phyloP scores from a whole-genome alignment of 2,797 vertebrate genomes.

The Gadopsis bispinosus region DNA sequence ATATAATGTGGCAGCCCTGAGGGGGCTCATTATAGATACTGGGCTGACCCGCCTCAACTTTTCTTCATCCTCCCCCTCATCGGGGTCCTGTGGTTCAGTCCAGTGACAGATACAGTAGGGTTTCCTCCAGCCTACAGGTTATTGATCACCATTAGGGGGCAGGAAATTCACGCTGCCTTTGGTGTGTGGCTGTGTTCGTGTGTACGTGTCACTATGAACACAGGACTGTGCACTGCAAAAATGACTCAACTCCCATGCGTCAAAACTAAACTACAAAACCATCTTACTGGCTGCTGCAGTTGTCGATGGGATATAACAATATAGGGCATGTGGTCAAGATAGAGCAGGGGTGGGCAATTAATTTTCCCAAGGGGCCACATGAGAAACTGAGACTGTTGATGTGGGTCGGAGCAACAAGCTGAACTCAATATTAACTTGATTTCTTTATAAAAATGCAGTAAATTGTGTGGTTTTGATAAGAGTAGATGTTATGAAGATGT shows the following conservation, averaged over 20 bases:
- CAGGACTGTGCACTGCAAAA: slow-evolving; percentile 21
- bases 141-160: slow-evolving; percentile 66
- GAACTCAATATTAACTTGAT: too few relatives aligned
- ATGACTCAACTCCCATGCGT: slow-evolving; percentile 42
- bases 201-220: slow-evolving; percentile 21
- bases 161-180: slow-evolving; percentile 44
- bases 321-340: background rate
- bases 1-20: slow-evolving; percentile 70
- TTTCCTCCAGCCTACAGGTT: slow-evolving; percentile 53
- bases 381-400: too few relatives aligned
- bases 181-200: slow-evolving; percentile 19
- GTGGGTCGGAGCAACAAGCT: too few relatives aligned
- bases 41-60: slow-evolving; percentile 40
- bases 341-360: background rate
- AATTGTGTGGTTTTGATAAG: too few relatives aligned
- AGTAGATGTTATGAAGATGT: too few relatives aligned
- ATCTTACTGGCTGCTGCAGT: slow-evolving; percentile 5
- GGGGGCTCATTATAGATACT: slow-evolving; percentile 76
- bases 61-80: slow-evolving; percentile 47
- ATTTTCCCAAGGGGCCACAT: too few relatives aligned
- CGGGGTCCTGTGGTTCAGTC: slow-evolving; percentile 63
- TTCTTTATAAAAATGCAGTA: too few relatives aligned
- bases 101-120: slow-evolving; percentile 50
- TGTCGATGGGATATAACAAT: background rate
- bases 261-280: slow-evolving; percentile 22